Evolutionary conservation across 1,140 invertebrate genomes (phyloP).

Genomic region (Brachionus plicatilis): DNA sequence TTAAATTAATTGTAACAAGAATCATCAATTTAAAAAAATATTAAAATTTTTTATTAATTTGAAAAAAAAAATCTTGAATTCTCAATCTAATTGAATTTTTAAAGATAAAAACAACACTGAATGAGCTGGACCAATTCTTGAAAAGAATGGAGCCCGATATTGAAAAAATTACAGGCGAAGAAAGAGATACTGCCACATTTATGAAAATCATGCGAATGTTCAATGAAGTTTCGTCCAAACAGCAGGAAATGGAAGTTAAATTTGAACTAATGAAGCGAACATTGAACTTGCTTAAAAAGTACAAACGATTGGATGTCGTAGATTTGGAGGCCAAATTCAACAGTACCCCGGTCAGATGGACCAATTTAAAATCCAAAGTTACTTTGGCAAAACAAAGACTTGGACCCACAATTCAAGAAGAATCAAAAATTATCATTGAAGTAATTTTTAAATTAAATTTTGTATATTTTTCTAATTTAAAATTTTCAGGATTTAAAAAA

Average conservation of each 20-base stretch:
- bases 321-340: slow-evolving; percentile 50
- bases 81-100: neutral
- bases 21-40: neutral
- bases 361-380: slow-evolving; percentile 54
- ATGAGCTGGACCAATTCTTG: slow-evolving; percentile 51
- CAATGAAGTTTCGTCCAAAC: slow-evolving; percentile 55
- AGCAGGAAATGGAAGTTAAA: slow-evolving; percentile 54
- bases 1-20: neutral
- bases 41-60: neutral
- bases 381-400: slow-evolving; percentile 55
- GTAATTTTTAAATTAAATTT: slow-evolving; percentile 19
- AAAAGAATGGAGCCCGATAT: slow-evolving; percentile 55
- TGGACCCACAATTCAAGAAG: slow-evolving; percentile 54
- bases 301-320: slow-evolving; percentile 50
- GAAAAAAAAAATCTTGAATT: neutral
- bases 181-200: slow-evolving; percentile 54
- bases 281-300: slow-evolving; percentile 53
- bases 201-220: slow-evolving; percentile 57
- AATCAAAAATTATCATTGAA: slow-evolving; percentile 53
- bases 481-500: neutral
- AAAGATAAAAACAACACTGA: slow-evolving; percentile 42
- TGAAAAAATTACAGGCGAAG: slow-evolving; percentile 55
- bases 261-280: slow-evolving; percentile 54
- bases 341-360: slow-evolving; percentile 52
- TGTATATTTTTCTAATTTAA: neutral